Evolutionary conservation across 1,140 invertebrate species (phyloP), one percentile per base, ranked within the genome.

Genomic region (Drosophila mojavensis): DNA sequence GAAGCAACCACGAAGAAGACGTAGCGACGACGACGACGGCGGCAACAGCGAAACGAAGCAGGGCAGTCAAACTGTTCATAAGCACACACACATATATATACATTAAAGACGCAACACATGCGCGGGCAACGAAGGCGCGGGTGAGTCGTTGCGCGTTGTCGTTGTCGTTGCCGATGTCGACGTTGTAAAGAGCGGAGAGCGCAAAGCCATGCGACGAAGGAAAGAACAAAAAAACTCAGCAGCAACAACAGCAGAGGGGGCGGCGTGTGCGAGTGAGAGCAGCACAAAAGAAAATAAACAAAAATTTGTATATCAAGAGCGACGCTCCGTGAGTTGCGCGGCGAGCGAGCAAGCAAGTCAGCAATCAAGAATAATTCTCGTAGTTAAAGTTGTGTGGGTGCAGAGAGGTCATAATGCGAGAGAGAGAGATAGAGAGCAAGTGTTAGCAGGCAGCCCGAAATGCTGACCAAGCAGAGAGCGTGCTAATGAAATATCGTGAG

Each of bases 241-340:
- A 17, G 54, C 39, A 72, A 36, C 64, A 58, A 11, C 15, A 56
- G 53, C 36, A 55, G 64, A 53, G 59, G 60, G 72, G 67, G 48
- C 60, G 50, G 72, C 69, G 59, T 53, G 48, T 55, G 30, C 47
- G 64, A 30, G 64, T 60, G 59, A 45, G 75, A 71, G 68, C 55
- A 67, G 55, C 63, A 69, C 63, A 85, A 85, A 85, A 75, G 78
- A 85, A 85, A 85, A 85, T 75, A 85, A 85, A 85, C 82, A 85
- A 85, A 81, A 86, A 78, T 73, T 62, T 77, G 76, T 73, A 73
- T 83, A 85, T 84, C 48, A 74, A 70, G 64, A 71, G 64, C 63
- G 64, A 43, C 61, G 43, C 43, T 56, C 17, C 11, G 62, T 59
- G 55, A 68, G 70, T 48, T 61, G 56, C 63, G 63, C 70, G 33